Percentiles rank a stretch among this genome's conserved stretches.
These are phyloP conservation scores for Drosophila tropicalis DNA, from an alignment of 1,140 invertebrate genomes.

Conservation along the genomic window DNA sequence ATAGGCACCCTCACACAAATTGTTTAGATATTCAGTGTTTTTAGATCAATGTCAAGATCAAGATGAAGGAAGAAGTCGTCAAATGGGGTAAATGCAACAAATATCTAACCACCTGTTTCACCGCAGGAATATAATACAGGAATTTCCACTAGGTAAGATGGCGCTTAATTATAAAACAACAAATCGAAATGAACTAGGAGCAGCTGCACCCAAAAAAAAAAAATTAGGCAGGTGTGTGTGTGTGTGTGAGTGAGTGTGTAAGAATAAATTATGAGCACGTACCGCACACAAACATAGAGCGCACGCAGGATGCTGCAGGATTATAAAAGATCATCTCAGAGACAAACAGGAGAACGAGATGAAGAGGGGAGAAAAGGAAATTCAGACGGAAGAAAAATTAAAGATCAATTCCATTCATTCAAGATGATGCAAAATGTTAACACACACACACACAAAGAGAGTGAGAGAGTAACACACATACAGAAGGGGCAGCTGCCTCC, in stretches of 20 bases:
- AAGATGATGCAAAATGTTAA: slow-evolving; percentile 69
- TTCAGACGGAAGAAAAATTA: slow-evolving; percentile 27
- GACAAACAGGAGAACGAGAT: slow-evolving; percentile 24
- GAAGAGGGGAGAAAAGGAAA: slow-evolving; percentile 17
- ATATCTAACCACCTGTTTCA: too few species aligned
- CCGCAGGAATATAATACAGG: too few species aligned
- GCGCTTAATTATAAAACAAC: slow-evolving; percentile 73
- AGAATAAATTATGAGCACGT: slow-evolving; percentile 75
- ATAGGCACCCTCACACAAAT: neutral
- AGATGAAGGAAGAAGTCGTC: too few species aligned
- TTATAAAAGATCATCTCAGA: slow-evolving; percentile 68
- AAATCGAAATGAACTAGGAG: slow-evolving; percentile 46
- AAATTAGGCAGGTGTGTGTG: slow-evolving; percentile 52
- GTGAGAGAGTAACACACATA: neutral
- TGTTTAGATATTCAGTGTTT: neutral
- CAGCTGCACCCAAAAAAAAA: slow-evolving; percentile 58
- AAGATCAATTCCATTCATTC: slow-evolving; percentile 55
- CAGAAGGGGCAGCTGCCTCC: slow-evolving; percentile 48
- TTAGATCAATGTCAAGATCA: neutral
- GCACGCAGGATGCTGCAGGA: slow-evolving; percentile 45
- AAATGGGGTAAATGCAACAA: too few species aligned
- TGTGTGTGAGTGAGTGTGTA: slow-evolving; percentile 13
- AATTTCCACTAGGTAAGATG: slow-evolving; percentile 19
- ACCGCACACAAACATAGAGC: slow-evolving; percentile 37
- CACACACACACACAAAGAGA: neutral